Conservation (phyloP, 1,140 invertebrate genomes). For the Dendroctonus ponderosae region DNA sequence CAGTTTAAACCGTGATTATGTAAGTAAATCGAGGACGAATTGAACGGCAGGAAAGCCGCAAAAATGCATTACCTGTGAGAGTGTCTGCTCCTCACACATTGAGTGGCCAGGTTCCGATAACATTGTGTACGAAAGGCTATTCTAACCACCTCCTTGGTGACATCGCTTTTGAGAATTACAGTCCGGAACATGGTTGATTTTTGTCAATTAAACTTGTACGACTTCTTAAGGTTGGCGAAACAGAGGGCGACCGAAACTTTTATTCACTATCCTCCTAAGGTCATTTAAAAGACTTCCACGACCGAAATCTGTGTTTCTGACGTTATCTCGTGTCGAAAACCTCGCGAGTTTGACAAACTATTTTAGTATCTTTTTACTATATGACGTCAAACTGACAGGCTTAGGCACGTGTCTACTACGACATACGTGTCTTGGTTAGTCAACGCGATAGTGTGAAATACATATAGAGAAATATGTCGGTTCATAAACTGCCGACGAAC, state of each 20-base stretch:
- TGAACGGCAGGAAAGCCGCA: background rate
- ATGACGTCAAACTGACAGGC: no score
- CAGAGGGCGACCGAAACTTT: constrained; percentile 38
- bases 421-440: no score
- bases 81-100: constrained; percentile 62
- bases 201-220: constrained; percentile 10
- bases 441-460: no score
- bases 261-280: constrained; percentile 39
- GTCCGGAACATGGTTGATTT: constrained; percentile 60
- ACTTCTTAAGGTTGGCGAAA: constrained; percentile 15
- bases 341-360: no score
- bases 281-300: constrained; percentile 47
- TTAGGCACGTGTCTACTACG: no score
- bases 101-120: constrained; percentile 59
- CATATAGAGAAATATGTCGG: no score
- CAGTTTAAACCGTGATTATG: constrained; percentile 18
- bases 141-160: constrained; percentile 59
- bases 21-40: constrained; percentile 19
- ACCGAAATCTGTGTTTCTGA: constrained; percentile 27
- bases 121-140: constrained; percentile 58
- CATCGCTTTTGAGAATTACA: constrained; percentile 63
- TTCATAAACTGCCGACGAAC: no score
- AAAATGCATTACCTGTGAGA: constrained; percentile 55
- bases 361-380: no score
- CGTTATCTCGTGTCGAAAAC: constrained; percentile 1